A percentile compares a stretch with the other conserved stretches of the same genome.
These are phyloP conservation scores for Reticulitermes lucifugus DNA, from an alignment of 2,888 invertebrate species.

Conservation along the genomic window DNA sequence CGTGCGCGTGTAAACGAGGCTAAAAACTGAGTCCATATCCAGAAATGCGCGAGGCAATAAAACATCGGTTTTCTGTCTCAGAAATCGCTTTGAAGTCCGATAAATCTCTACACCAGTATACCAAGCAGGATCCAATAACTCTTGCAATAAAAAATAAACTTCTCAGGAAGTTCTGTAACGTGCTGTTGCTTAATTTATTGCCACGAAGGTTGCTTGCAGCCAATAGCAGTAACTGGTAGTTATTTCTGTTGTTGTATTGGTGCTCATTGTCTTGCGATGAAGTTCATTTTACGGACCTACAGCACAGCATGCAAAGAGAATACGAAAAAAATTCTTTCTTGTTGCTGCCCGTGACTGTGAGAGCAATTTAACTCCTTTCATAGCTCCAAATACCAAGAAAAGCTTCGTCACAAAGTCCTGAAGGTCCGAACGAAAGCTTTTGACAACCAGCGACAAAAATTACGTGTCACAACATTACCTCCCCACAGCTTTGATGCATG, in stretches of 20 bases:
- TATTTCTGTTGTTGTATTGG: background rate
- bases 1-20: background rate
- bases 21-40: background rate
- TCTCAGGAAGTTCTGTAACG: constrained; percentile 7
- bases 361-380: background rate
- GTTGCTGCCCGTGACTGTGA: background rate
- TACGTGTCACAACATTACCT: too few relatives aligned
- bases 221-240: background rate
- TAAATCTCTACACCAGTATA: background rate
- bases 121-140: background rate
- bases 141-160: constrained; percentile 12
- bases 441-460: too few relatives aligned
- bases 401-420: too few relatives aligned
- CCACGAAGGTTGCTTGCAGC: background rate
- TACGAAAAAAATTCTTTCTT: background rate
- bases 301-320: background rate
- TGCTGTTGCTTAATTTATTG: background rate
- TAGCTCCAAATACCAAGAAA: too few relatives aligned
- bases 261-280: background rate
- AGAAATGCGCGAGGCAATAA: background rate
- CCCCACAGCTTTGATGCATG: too few relatives aligned
- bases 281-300: background rate
- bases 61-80: background rate
- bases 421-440: too few relatives aligned
- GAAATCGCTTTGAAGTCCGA: background rate